Base-by-base conservation (phyloP, 2,113 vertebrate species). In the Panthera tigris region DNA sequence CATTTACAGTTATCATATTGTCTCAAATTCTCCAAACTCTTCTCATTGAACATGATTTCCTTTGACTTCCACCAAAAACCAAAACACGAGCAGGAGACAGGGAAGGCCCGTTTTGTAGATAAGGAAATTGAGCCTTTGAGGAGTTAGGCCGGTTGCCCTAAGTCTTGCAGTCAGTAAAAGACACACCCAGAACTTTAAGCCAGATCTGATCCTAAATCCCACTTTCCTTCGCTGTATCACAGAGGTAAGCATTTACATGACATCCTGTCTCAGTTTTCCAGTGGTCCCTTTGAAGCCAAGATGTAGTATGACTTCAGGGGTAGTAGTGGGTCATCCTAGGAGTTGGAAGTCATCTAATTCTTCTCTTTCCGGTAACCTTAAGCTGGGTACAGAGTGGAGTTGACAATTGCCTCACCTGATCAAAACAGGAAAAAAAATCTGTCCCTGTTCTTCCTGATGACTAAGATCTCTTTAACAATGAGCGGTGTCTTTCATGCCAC, bases 41-140 rank as follows among this genome's bases (percentile, higher is more conserved):
- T 87, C 48, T 87, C 25, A 50, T n/a, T 48, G 12, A 79, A 79
- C 68, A 55, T 50, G 23, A 21, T 4, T 80, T 90, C 63, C 11
- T 87, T 88, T 84, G 33, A 48, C 73, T 92, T 36, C 45, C n/a
- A 94, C 19, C 36, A 87, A 91, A 96, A 94, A 39, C 3, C 52
- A 81, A 78, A 88, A 76, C 63, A 66, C 31, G n/a, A 88, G 5
- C 16, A 5, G 50, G 8, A 31, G 0, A 18, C 41, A 48, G 10
- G 39, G 15, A 11, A 65, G 2, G 13, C 15, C 48, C 5, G 19
- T 79, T 96, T 82, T 48, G 80, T 33, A 91, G 10, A 31, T 41
- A 91, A 76, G 11, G 15, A 81, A 39, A 79, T 55, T 15, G 27
- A 18, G 31, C 52, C 31, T 5, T 83, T 79, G 89, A 97, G 93